Evolutionary conservation across 2,797 vertebrate species (phyloP).

Genomic region (Eupleurogrammus muticus): DNA sequence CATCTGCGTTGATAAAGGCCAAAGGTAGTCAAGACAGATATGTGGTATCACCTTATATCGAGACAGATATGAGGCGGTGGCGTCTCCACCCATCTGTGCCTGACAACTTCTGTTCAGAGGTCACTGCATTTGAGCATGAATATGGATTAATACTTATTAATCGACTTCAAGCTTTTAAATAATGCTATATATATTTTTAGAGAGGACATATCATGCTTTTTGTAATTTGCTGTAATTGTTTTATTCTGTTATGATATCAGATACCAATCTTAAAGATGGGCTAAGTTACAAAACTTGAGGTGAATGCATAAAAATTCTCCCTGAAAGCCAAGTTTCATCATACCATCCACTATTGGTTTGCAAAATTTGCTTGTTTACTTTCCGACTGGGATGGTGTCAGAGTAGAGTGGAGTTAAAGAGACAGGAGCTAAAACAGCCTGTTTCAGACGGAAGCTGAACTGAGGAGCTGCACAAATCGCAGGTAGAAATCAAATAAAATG

Average conservation of each 20-base stretch:
- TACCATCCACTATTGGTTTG: no score
- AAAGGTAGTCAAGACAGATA: slow-evolving; percentile 48
- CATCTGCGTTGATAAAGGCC: slow-evolving; percentile 62
- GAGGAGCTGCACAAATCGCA: no score
- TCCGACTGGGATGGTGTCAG: no score
- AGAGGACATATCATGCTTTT: not conserved
- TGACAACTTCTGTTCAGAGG: slow-evolving; percentile 20
- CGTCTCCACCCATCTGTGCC: not conserved
- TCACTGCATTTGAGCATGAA: not conserved
- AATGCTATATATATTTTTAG: not conserved
- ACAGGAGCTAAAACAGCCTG: no score
- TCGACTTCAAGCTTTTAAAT: not conserved
- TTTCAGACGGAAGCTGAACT: no score
- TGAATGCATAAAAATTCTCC: not conserved
- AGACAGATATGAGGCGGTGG: slow-evolving; percentile 31
- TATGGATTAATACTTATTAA: slow-evolving; percentile 16
- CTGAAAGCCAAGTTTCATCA: not conserved
- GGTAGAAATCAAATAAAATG: no score
- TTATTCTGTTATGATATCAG: not conserved
- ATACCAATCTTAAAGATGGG: not conserved
- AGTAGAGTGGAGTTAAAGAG: no score
- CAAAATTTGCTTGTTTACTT: no score
- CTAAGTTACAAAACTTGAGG: not conserved
- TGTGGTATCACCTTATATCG: slow-evolving; percentile 14
- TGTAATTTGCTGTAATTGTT: not conserved